phyloP scores from a whole-genome alignment of 2,113 vertebrate species.

The Trogon melanurus region DNA sequence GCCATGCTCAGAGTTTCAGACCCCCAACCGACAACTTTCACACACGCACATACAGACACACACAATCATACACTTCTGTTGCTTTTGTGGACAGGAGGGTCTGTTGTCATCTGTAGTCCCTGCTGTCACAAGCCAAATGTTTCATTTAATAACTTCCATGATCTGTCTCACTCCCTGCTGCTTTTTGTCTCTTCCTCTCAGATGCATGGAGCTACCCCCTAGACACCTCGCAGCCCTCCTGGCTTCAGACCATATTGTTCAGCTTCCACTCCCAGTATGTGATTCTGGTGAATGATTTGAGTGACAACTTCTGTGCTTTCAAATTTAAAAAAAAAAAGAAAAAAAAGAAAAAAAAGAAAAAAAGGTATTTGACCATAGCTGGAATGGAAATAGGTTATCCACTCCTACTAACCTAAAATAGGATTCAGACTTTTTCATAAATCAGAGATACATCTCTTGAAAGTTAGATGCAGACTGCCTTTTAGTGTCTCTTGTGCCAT shows the following conservation, averaged over 20 bases:
- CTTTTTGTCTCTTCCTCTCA: background rate
- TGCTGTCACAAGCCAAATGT: background rate
- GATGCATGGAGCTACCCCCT: background rate
- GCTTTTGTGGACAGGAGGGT: background rate
- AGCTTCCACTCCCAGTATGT: background rate
- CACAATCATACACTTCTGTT: background rate
- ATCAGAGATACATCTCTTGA: background rate
- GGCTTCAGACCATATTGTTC: background rate
- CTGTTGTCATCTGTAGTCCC: background rate
- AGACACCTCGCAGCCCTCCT: background rate
- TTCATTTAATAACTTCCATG: background rate
- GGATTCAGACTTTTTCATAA: background rate
- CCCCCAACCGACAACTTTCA: background rate
- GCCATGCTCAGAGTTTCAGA: background rate
- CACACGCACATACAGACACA: fast-evolving
- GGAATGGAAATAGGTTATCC: background rate
- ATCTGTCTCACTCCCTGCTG: background rate
- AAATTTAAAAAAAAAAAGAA: background rate
- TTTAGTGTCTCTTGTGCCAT: background rate
- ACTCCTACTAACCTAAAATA: background rate
- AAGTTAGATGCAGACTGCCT: background rate
- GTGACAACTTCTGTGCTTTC: background rate
- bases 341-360: background rate
- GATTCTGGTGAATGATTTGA: background rate
- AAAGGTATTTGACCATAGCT: background rate